Evolutionary conservation across 2,888 invertebrate genomes (phyloP).

Genomic region (Drosophila rubida): DNA sequence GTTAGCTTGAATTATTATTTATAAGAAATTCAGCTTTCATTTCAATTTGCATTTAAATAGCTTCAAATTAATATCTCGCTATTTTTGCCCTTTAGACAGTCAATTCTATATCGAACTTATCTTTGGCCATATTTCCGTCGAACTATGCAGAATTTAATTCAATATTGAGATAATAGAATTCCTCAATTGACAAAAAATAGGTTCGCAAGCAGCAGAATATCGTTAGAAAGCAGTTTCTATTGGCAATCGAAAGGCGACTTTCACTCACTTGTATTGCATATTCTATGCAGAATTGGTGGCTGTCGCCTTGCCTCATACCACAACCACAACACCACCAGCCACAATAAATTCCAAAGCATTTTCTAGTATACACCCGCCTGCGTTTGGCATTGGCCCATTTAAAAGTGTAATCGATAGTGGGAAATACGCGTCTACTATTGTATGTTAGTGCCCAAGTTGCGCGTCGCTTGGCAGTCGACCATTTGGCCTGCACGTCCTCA

Average conservation of each 20-base stretch:
- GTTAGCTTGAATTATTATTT: neutral
- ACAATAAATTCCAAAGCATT: conserved; percentile 70
- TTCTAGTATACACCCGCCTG: conserved; percentile 11
- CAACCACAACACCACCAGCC: conserved; percentile 59
- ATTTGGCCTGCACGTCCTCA: conserved; percentile 43
- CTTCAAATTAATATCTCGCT: neutral
- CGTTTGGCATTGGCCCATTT: conserved; percentile 36
- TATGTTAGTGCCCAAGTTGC: conserved; percentile 15
- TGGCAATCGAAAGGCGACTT: neutral
- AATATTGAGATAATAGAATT: neutral
- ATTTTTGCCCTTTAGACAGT: neutral
- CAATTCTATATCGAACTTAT: neutral
- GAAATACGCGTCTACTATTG: conserved; percentile 15
- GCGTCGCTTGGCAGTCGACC: conserved; percentile 26
- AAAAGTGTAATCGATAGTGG: conserved; percentile 18
- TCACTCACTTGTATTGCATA: conserved; percentile 55
- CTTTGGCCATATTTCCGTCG: neutral
- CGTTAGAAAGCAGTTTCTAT: neutral
- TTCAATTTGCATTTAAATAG: no score
- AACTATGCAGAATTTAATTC: neutral
- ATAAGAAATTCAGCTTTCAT: no score
- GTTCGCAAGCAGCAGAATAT: neutral
- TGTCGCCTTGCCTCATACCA: conserved; percentile 37
- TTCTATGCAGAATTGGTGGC: conserved; percentile 1
- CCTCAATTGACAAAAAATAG: neutral